phyloP scores from a whole-genome alignment of 2,113 vertebrate genomes.

The Clarias magur region DNA sequence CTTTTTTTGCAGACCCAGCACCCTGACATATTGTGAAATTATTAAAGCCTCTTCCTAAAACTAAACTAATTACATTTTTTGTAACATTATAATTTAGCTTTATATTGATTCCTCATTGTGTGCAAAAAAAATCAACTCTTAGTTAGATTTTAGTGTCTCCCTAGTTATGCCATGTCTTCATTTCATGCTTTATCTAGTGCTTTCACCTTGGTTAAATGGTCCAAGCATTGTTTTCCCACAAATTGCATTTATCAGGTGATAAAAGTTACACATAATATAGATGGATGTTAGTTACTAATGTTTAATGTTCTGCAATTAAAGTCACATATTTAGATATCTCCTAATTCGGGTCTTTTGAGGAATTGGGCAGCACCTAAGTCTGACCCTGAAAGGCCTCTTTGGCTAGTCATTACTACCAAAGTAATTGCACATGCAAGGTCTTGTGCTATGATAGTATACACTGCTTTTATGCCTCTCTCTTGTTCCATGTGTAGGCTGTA shows the following conservation, averaged over 20 bases:
- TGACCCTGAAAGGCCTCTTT: constrained; percentile 31
- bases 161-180: neutral
- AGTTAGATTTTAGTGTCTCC: neutral
- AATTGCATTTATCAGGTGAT: neutral
- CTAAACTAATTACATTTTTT: constrained; percentile 22
- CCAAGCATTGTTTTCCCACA: constrained; percentile 7
- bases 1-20: neutral
- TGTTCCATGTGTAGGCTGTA: constrained; percentile 39
- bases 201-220: neutral
- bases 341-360: constrained; percentile 26
- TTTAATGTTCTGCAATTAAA: constrained; percentile 29
- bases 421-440: constrained; percentile 35
- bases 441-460: constrained; percentile 39
- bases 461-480: constrained; percentile 51
- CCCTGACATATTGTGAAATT: constrained; percentile 59
- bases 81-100: neutral
- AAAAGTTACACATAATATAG: neutral
- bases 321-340: constrained; percentile 19
- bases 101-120: neutral
- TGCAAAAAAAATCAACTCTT: neutral
- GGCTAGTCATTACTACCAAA: constrained; percentile 26
- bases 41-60: constrained; percentile 45
- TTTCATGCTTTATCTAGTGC: neutral
- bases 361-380: neutral
- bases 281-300: no score